Base-by-base conservation (phyloP, 1,140 invertebrate species). In the silkworm (Bombyx mori) region DNA sequence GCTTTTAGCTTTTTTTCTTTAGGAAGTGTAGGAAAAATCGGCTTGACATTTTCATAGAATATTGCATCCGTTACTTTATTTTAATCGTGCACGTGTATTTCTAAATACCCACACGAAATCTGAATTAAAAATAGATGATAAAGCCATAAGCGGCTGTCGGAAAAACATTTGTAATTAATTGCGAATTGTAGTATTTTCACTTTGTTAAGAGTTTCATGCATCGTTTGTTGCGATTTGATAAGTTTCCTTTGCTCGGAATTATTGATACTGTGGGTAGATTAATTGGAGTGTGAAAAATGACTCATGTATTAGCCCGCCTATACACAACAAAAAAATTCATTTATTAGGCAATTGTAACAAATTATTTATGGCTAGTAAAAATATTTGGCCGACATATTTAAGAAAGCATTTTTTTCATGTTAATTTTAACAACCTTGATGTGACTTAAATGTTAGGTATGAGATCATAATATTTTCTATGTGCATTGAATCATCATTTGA, bases 211-310 rank as follows among this genome's bases (percentile, higher is more conserved):
- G 73, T 79, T 79, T 82, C 76, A 72, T 84, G 77, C 74, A 71
- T 77, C 62, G 68, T 68, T 78, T 78, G 72, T 52, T 52, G 61
- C 63, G 69, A 82, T 82, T 83, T 79, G 68, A 74, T 73, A 74
- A 71, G 69, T 74, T 80, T 80, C 73, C 63, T 82, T 69, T 57
- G 69, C 63, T 81, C 70, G 60, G 68, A 79, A 82, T 80, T 73
- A 76, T 77, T 80, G 68, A 69, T 82, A 78, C 72, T 80, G 79
- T 77, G 70, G 71, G 77, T 74, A 79, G 73, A 66, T 73, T 80
- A 86, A 84, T 83, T 86, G 69, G 82, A 83, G 82, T 86, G 82
- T 86, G 82, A 86, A 84, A 75, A 71, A 68, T 82, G 82, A 83
- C 71, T 86, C 81, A 86, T 71, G 75, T 82, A 70, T 67, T 77